phyloP scores from a whole-genome alignment of 2,797 vertebrate genomes.

The Odontamblyopus lacepedii region DNA sequence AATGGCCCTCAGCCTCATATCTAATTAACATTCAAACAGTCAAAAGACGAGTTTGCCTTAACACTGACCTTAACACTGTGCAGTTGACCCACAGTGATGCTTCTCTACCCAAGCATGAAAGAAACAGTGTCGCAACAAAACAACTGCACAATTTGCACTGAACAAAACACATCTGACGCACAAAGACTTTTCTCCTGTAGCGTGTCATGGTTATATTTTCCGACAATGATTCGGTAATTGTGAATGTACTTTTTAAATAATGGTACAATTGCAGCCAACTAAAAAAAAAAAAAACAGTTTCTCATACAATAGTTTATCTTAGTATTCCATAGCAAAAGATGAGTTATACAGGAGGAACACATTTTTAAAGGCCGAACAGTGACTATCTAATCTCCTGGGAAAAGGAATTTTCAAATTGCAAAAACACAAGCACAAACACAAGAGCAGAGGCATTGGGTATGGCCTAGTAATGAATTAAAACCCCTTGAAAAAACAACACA shows the following conservation, averaged over 20 bases:
- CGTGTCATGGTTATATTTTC: slow-evolving; percentile 14
- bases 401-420: background rate
- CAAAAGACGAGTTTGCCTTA: slow-evolving; percentile 41
- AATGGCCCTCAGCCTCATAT: slow-evolving; percentile 64
- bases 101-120: slow-evolving; percentile 20
- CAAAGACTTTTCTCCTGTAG: slow-evolving; percentile 3
- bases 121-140: slow-evolving; percentile 28
- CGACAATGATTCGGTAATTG: background rate
- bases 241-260: background rate
- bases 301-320: background rate
- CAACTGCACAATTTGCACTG: background rate
- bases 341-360: background rate
- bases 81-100: slow-evolving; percentile 27
- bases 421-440: background rate
- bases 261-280: background rate
- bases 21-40: slow-evolving; percentile 63
- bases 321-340: background rate
- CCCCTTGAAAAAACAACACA: background rate
- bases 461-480: background rate
- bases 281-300: background rate
- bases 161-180: background rate
- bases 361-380: background rate
- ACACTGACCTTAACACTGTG: slow-evolving; percentile 36
- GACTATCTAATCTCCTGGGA: background rate
- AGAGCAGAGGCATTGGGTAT: background rate